phyloP scores from a whole-genome alignment of 2,888 invertebrate genomes.

The Dusona sp. region DNA sequence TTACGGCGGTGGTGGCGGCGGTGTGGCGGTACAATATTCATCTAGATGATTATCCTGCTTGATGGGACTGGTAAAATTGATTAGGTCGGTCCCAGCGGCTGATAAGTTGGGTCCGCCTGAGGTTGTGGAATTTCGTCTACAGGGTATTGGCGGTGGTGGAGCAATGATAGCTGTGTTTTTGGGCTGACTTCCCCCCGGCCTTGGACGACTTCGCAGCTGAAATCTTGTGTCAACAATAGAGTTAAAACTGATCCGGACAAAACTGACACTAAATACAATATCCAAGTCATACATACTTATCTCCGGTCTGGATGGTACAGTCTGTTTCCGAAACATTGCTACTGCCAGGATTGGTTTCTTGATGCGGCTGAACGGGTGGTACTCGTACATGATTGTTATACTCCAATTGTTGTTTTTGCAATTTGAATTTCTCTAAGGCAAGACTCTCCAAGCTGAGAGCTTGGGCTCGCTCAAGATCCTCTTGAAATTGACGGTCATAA shows the following conservation, averaged over 20 bases:
- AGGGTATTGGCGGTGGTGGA: constrained; percentile 84
- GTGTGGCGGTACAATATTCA: constrained; percentile 79
- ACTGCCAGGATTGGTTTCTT: constrained; percentile 67
- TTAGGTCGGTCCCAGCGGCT: constrained; percentile 78
- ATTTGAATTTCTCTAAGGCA: constrained; percentile 92
- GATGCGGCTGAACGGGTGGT: constrained; percentile 57
- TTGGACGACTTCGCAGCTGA: constrained; percentile 86
- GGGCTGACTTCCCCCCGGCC: constrained; percentile 86
- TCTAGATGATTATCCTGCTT: constrained; percentile 80
- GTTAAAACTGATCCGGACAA: background rate
- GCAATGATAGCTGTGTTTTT: constrained; percentile 84
- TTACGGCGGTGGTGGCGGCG: constrained; percentile 80
- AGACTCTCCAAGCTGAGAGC: constrained; percentile 94
- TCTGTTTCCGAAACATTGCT: constrained; percentile 76
- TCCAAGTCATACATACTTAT: constrained; percentile 75
- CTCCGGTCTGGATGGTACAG: constrained; percentile 71
- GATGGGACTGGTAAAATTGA: constrained; percentile 83
- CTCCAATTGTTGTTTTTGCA: constrained; percentile 87
- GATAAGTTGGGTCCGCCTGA: constrained; percentile 76
- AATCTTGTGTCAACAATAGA: constrained; percentile 78
- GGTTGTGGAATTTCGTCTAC: constrained; percentile 82
- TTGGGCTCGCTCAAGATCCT: constrained; percentile 94
- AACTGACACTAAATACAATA: constrained; percentile 21
- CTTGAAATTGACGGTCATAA: constrained; percentile 93
- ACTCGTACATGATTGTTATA: constrained; percentile 73